Conservation (phyloP, 2,113 vertebrate genomes). For the Bos taurus region ARS-UCD2.0 NC_037333.1:93294001-93294500, state of each 20-base stretch:
- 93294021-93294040: too few species aligned
- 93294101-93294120: not conserved
- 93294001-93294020: too few species aligned
- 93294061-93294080: too few species aligned
- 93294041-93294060: too few species aligned
- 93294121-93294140: not conserved
- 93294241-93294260: not conserved
- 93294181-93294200: not conserved
- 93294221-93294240: not conserved
- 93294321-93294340: not conserved
- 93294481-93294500: not conserved
- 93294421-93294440: not conserved
- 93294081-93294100: not conserved
- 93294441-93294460: not conserved
- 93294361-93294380: not conserved
- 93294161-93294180: not conserved
- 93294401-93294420: not conserved
- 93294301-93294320: rapidly evolving
- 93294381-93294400: not conserved
- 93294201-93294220: not conserved
- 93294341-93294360: not conserved
- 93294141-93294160: not conserved
- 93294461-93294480: not conserved
- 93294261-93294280: not conserved
- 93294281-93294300: not conserved